A percentile compares a stretch with the other conserved stretches of the same genome.
Conservation (phyloP, 2,113 vertebrate genomes). For the Marmota flaviventris region DNA sequence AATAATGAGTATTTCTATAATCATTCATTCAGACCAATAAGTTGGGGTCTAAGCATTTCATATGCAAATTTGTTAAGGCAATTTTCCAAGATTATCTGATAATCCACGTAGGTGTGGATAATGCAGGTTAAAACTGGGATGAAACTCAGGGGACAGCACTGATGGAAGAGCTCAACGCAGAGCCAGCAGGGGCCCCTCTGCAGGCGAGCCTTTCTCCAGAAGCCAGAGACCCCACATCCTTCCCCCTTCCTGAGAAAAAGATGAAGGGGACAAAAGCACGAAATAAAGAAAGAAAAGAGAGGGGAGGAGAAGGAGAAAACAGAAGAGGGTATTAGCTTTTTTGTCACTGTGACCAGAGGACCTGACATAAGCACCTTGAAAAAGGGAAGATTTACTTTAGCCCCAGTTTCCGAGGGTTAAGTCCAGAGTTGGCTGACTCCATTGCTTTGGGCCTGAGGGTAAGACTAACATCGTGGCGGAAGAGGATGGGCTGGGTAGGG, state of each 20-base stretch:
- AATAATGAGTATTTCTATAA: slow-evolving; percentile 76
- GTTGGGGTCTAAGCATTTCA: slow-evolving; percentile 63
- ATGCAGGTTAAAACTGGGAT: slow-evolving; percentile 47
- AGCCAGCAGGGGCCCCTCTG: background rate
- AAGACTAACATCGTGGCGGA: background rate
- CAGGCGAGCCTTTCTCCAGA: background rate
- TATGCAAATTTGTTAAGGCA: slow-evolving; percentile 73
- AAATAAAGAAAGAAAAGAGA: background rate
- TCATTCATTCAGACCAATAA: slow-evolving; percentile 71
- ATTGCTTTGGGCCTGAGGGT: background rate
- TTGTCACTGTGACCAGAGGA: background rate
- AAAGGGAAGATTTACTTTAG: background rate
- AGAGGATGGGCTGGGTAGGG: too few species aligned
- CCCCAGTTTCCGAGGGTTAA: background rate
- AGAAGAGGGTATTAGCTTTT: background rate
- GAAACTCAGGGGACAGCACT: background rate
- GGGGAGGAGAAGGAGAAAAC: background rate
- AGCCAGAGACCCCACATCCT: background rate
- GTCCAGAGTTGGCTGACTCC: background rate
- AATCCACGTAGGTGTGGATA: slow-evolving; percentile 38
- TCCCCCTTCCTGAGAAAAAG: background rate
- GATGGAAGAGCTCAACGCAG: background rate
- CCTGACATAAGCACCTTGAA: background rate
- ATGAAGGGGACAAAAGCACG: background rate
- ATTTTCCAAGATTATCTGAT: slow-evolving; percentile 73